Evolutionary conservation across 2,888 invertebrate genomes (phyloP), one percentile per base, ranked within the genome.

Genomic region (Chironomus tentans): DNA sequence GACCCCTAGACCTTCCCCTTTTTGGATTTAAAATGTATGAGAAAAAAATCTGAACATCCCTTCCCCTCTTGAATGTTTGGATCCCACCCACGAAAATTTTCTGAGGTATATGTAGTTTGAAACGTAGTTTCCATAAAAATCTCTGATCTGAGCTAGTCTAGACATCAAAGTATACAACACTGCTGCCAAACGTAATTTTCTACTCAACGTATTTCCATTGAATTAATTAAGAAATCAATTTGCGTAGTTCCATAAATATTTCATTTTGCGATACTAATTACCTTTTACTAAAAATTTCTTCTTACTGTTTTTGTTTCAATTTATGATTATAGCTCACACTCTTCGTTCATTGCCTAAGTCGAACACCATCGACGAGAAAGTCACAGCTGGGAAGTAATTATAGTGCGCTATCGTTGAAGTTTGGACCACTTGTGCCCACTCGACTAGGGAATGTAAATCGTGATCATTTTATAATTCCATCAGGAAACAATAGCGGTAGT

Each of bases 311-410:
- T 56, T 50, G 22, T 18, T 15, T 47, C 2, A 24, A 24, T 24
- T 24, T 24, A 24, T 24, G 24, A 28, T 62, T 62, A 4, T 13
- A 74, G 74, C 22, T 74, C 1, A 74, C 74, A n/a, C 68, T 74
- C 2, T 12, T 68, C 10, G 68, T 74, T 47, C 74, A 74, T 46
- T 74, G 74, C 38, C 47, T 68, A 7, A 68, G 68, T 68, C 65
- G 68, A n/a, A 74, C 61, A 2, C 28, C 72, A 68, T 46, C 74
- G 21, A 68, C 47, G 12, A 47, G 21, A 68, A 68, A 74, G n/a
- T 21, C 68, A 10, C 74, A 15, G 12, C 18, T 65, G 48, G 74
- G 21, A 7, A 74, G 22, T 15, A 74, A 68, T 47, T 74, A 74
- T 28, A 74, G 74, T 22, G 74, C 65, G 1, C 46, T 74, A 48